Evolutionary conservation across 2,888 invertebrate species (phyloP), one percentile per base, ranked within the genome.

Genomic region (Anodontia alba): DNA sequence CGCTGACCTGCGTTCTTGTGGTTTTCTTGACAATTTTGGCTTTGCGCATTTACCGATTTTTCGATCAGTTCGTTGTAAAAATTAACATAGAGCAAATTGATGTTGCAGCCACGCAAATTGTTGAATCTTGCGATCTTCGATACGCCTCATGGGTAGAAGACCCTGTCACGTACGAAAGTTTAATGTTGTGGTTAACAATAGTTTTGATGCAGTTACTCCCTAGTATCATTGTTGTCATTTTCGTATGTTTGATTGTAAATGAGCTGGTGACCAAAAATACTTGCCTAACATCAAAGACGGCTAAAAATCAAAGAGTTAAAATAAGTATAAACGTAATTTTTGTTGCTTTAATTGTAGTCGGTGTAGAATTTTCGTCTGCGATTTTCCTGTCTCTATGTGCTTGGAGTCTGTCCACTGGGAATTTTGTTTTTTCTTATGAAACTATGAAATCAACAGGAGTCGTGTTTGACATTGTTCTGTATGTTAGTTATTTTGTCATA

Each of bases 401-500:
- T 7, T n/a, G 7, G 38, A 67, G 5, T 12, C 2, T n/a, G 10
- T 38, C 38, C 12, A 23, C 36, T 36, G 38, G 29, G 10, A 3
- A 15, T 7, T 3, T 36, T 20, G n/a, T 36, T 12, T 17, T 67
- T 3, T 42, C 36, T 3, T 3, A 17, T 29, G 38, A 67, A 67
- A 67, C 67, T 36, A 23, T 67, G 15, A 20, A 67, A 23, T 5
- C 20, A 8, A 20, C 29, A 1, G 67, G 36, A 23, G 3, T 67
- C n/a, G 67, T n/a, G 20, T 36, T 67, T 29, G 67, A 67, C 20
- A 42, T 67, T 38, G 23, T 67, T 15, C 23, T 67, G 36, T 67
- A 67, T 42, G 67, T 67, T 15, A 67, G 67, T 23, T 67, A 67
- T 20, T 67, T 67, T 36, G n/a, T 36, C n/a, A 67, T 67, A 8